A percentile compares a stretch with the other conserved stretches of the same genome.
phyloP scores from a whole-genome alignment of 2,797 vertebrate species.

The Chelmon rostratus region DNA sequence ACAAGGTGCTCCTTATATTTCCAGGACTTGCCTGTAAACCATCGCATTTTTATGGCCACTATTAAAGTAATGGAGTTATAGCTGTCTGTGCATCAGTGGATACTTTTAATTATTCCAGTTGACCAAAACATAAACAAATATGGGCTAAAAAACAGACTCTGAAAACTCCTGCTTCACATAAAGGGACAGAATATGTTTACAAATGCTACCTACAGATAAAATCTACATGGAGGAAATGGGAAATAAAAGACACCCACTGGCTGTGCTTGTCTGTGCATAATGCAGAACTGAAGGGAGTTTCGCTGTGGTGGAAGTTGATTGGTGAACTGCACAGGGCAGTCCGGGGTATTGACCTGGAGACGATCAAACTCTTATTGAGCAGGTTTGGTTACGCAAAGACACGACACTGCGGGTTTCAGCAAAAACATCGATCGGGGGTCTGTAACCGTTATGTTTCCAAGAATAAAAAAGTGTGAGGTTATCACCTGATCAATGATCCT shows the following conservation, averaged over 20 bases:
- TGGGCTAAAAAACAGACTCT: not conserved
- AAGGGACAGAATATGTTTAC: not conserved
- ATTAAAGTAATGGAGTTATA: not conserved
- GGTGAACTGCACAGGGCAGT: constrained; percentile 63
- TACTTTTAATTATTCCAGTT: not conserved
- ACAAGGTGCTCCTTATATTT: not conserved
- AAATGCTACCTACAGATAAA: not conserved
- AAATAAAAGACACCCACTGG: not conserved
- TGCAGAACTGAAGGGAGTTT: constrained; percentile 67
- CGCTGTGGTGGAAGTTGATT: constrained; percentile 71
- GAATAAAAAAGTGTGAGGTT: constrained; percentile 58
- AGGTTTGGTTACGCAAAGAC: constrained; percentile 70
- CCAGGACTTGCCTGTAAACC: not conserved
- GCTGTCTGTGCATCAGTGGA: not conserved
- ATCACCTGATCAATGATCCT: constrained; percentile 40
- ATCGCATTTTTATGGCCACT: not conserved
- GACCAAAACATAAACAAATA: not conserved
- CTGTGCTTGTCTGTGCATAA: constrained; percentile 5
- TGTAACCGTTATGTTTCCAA: constrained; percentile 58
- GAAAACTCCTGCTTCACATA: not conserved
- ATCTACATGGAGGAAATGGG: not conserved
- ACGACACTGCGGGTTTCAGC: constrained; percentile 55
- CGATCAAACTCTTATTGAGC: constrained; percentile 76
- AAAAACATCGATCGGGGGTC: constrained; percentile 64
- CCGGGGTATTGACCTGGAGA: constrained; percentile 77